A percentile compares a stretch with the other conserved stretches of the same genome.
phyloP scores from a whole-genome alignment of 2,888 invertebrate species.

The Oscheius sp. region DNA sequence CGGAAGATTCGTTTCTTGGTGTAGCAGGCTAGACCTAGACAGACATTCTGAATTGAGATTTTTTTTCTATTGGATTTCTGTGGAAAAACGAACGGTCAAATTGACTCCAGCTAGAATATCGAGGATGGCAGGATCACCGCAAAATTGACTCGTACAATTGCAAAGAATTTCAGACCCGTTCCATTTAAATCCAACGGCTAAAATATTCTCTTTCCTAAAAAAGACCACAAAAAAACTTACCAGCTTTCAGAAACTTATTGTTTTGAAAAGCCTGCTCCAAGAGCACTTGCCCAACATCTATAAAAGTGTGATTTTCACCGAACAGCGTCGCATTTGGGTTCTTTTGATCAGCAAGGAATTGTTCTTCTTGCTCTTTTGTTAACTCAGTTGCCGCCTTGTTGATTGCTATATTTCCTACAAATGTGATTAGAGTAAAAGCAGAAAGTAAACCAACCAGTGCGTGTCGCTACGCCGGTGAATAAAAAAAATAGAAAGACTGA shows the following conservation, averaged over 20 bases:
- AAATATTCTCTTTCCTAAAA: background rate
- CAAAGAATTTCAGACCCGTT: slow-evolving; percentile 21
- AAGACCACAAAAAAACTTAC: background rate
- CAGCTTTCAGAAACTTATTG: background rate
- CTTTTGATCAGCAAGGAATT: background rate
- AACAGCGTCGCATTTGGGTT: background rate
- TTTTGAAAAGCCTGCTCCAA: background rate
- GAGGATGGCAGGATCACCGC: background rate
- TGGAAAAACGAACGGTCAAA: no score
- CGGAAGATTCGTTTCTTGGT: slow-evolving; percentile 1
- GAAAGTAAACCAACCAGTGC: background rate
- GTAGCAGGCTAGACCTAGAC: slow-evolving; percentile 14
- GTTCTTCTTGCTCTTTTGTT: no score
- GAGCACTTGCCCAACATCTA: background rate
- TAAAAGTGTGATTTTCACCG: background rate
- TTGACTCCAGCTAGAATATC: background rate
- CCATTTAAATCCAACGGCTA: slow-evolving; percentile 14
- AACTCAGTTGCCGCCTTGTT: no score
- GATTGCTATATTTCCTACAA: no score
- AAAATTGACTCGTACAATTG: slow-evolving; percentile 1
- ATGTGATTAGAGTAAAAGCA: background rate
- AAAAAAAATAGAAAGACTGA: no score
- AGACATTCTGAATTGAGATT: background rate
- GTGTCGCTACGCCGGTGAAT: no score
- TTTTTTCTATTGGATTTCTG: background rate